Percentiles rank a stretch among this genome's conserved stretches.
phyloP scores from a whole-genome alignment of 2,797 vertebrate species.

The Macropodus opercularis region DNA sequence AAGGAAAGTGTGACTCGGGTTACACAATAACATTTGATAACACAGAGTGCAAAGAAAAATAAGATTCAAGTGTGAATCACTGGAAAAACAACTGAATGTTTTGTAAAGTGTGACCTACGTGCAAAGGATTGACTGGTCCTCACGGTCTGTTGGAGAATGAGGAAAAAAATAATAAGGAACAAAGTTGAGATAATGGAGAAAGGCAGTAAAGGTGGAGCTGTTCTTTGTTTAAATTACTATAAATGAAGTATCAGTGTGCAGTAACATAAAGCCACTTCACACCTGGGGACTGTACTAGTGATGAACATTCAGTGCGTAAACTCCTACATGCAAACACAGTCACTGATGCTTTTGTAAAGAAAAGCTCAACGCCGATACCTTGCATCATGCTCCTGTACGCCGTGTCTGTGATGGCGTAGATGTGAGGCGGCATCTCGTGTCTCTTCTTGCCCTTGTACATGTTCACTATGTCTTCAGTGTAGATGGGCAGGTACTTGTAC shows the following conservation, averaged over 20 bases:
- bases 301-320: background rate
- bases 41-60: background rate
- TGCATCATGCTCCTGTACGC: constrained; percentile 99
- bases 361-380: constrained; percentile 82
- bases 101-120: constrained; percentile 86
- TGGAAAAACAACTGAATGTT: background rate
- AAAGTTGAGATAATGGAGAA: background rate
- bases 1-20: background rate
- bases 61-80: background rate
- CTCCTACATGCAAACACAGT: no score
- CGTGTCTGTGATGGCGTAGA: constrained; percentile 97
- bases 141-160: constrained; percentile 80
- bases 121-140: constrained; percentile 99
- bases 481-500: constrained; percentile 97
- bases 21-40: background rate
- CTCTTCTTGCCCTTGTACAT: constrained; percentile 99
- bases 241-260: background rate
- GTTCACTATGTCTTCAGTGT: constrained; percentile 94
- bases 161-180: constrained; percentile 3
- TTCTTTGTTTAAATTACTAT: background rate
- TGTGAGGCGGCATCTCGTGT: constrained; percentile 98
- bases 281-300: no score
- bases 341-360: no score
- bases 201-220: background rate
- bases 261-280: background rate